phyloP scores from a whole-genome alignment of 2,888 invertebrate genomes.

The Tetranychus piercei region DNA sequence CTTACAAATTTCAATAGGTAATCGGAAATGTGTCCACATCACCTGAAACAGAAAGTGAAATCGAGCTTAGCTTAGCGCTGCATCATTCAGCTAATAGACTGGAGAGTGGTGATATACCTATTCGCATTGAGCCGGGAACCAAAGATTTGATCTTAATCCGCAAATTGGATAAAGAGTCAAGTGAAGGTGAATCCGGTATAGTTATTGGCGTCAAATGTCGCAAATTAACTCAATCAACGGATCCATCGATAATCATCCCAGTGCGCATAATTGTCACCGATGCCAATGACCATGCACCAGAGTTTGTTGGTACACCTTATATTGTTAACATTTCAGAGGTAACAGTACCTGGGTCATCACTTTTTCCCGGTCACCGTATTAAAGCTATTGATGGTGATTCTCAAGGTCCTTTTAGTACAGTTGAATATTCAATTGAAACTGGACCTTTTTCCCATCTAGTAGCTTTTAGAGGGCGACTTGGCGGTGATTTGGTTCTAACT shows the following conservation, averaged over 20 bases:
- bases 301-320: slow-evolving; percentile 62
- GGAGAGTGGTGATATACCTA: slow-evolving; percentile 28
- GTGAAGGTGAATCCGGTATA: slow-evolving; percentile 24
- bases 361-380: slow-evolving; percentile 47
- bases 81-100: slow-evolving; percentile 41
- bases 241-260: slow-evolving; percentile 47
- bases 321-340: slow-evolving; percentile 62
- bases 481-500: slow-evolving; percentile 58
- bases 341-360: slow-evolving; percentile 42
- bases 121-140: slow-evolving; percentile 52
- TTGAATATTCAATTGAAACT: slow-evolving; percentile 59
- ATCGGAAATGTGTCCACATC: slow-evolving; percentile 20
- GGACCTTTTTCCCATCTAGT: slow-evolving; percentile 65
- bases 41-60: slow-evolving; percentile 43
- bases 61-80: slow-evolving; percentile 57
- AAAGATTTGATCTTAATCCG: slow-evolving; percentile 60
- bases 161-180: slow-evolving; percentile 49
- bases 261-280: slow-evolving; percentile 67
- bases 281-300: slow-evolving; percentile 73
- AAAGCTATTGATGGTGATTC: slow-evolving; percentile 66
- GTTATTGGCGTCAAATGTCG: slow-evolving; percentile 34
- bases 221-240: slow-evolving; percentile 42
- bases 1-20: neutral
- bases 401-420: slow-evolving; percentile 66
- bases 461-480: slow-evolving; percentile 63